Evolutionary conservation across 1,140 invertebrate genomes (phyloP).

Genomic region (Drosophila novamexicana): DNA sequence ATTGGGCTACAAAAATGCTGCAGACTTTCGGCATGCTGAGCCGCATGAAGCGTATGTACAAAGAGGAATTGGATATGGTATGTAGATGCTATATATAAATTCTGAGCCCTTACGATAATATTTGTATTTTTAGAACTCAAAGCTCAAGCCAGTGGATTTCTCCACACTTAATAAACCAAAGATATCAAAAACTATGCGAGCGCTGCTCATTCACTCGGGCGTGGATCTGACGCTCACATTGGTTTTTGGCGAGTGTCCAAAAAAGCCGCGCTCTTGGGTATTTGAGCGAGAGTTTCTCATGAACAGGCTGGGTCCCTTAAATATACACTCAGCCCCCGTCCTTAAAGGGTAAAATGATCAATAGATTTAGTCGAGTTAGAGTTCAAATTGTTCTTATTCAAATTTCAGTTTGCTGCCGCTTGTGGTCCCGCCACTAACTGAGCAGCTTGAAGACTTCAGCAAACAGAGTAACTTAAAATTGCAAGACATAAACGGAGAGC

Average conservation of each 20-base stretch:
- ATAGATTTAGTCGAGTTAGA: background rate
- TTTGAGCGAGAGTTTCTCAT: constrained; percentile 66
- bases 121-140: constrained; percentile 48
- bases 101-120: background rate
- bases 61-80: constrained; percentile 73
- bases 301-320: constrained; percentile 46
- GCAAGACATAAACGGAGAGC: background rate
- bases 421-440: constrained; percentile 51
- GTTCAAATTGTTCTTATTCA: background rate
- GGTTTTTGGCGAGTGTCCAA: constrained; percentile 67
- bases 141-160: constrained; percentile 56
- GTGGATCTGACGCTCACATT: constrained; percentile 61
- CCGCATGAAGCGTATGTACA: constrained; percentile 76
- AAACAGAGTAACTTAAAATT: constrained; percentile 28
- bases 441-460: constrained; percentile 37
- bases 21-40: constrained; percentile 65
- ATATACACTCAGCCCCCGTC: constrained; percentile 54
- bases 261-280: constrained; percentile 62
- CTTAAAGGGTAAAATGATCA: constrained; percentile 52
- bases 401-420: constrained; percentile 58
- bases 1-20: constrained; percentile 72
- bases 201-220: constrained; percentile 61
- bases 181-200: constrained; percentile 53
- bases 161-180: constrained; percentile 48
- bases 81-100: background rate